phyloP scores from a whole-genome alignment of 2,888 invertebrate genomes.

The Chorisops tibialis region DNA sequence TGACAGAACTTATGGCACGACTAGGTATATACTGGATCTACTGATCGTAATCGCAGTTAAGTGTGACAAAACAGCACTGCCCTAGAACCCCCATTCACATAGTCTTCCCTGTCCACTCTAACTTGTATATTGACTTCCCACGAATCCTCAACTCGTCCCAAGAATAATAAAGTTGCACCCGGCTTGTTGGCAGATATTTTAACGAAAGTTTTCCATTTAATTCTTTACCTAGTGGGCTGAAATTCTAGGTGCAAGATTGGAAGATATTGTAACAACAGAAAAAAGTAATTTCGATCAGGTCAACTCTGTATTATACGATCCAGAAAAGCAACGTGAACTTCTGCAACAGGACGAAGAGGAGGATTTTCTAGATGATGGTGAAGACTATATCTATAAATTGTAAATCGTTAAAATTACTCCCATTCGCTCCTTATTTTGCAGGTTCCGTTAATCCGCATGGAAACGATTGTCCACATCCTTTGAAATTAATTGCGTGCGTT shows the following conservation, averaged over 20 bases:
- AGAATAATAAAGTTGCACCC: too few relatives aligned
- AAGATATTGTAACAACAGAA: conserved; percentile 85
- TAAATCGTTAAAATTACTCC: conserved; percentile 23
- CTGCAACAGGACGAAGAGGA: conserved; percentile 88
- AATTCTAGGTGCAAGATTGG: conserved; percentile 83
- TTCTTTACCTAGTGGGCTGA: conserved; percentile 46
- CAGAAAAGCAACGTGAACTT: conserved; percentile 73
- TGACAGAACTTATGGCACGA: too few relatives aligned
- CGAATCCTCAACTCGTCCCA: too few relatives aligned
- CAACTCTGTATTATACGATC: conserved; percentile 66
- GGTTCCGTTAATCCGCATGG: conserved; percentile 63
- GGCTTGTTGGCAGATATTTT: too few relatives aligned
- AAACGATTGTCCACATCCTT: conserved; percentile 80
- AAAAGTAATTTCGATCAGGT: conserved; percentile 68
- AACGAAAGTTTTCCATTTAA: conserved; percentile 11
- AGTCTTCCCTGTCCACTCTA: too few relatives aligned
- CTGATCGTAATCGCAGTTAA: too few relatives aligned
- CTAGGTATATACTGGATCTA: too few relatives aligned
- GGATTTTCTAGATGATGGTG: conserved; percentile 95
- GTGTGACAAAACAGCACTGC: too few relatives aligned
- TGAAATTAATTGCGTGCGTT: conserved; percentile 90
- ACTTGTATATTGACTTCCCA: too few relatives aligned
- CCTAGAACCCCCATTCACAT: too few relatives aligned
- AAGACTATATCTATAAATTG: conserved; percentile 26
- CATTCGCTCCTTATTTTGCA: conserved; percentile 34